Evolutionary conservation across 35 echinoderm and acorn worm species (phyloP).

Genomic region (Diadema setosum): DNA sequence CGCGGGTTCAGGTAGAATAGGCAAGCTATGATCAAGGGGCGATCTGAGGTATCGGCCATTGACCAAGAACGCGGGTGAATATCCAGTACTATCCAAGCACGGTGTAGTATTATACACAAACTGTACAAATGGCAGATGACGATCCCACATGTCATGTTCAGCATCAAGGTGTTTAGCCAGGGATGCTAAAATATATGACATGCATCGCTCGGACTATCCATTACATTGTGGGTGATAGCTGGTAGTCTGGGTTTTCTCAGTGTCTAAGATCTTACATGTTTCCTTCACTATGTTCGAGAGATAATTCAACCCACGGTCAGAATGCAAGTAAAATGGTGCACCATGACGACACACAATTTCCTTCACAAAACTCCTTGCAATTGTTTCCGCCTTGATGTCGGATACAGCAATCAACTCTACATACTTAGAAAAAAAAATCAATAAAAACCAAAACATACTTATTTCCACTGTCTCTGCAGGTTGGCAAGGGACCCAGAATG

Average conservation of each 20-base stretch:
- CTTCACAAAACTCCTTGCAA: conserved; percentile 18
- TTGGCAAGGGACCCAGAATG: conserved; percentile 45
- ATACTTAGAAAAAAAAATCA: conserved; percentile 61
- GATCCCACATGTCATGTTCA: not conserved
- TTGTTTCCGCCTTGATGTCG: conserved; percentile 11
- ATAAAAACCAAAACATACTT: conserved; percentile 47
- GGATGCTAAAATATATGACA: conserved; percentile 9
- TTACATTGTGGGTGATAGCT: conserved; percentile 62
- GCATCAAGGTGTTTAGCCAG: not conserved
- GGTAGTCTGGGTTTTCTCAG: conserved; percentile 32
- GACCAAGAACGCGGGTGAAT: not conserved
- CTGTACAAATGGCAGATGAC: conserved; percentile 4
- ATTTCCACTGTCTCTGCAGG: not conserved
- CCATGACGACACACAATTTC: conserved; percentile 48
- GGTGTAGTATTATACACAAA: conserved; percentile 12
- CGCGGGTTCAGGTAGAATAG: not conserved
- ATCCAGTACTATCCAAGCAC: conserved; percentile 3
- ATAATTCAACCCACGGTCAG: conserved; percentile 47
- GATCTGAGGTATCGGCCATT: not conserved
- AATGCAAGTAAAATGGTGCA: conserved; percentile 32
- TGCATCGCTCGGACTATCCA: conserved; percentile 50
- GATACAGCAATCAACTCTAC: conserved; percentile 36
- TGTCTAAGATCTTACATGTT: conserved; percentile 23
- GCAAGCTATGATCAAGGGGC: not conserved
- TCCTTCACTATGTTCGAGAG: conserved; percentile 48